Base-by-base conservation (phyloP, 2,888 invertebrate genomes). In the Drosophila ustulata region DNA sequence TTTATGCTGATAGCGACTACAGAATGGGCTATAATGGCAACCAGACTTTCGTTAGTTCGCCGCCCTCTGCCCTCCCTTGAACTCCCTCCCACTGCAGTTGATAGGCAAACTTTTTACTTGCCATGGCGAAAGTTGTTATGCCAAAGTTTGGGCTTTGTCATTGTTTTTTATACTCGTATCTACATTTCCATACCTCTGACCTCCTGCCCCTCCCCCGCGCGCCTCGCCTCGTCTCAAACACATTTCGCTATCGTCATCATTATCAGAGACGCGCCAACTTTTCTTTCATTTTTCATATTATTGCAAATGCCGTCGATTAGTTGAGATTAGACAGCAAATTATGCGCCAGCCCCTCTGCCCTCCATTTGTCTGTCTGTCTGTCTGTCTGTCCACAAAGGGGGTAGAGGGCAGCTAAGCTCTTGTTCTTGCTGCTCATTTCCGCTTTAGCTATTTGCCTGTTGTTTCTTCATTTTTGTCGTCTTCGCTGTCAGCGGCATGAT, bases 241-340 rank as follows among this genome's bases (percentile, higher is more conserved):
- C 59, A 68, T 75, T 85, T 69, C 47, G 56, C 71, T 69, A 81
- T 81, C 76, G 82, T 83, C 88, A 86, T 87, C 89, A 87, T 78
- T 79, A 87, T 81, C 84, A 76, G 88, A 53, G 65, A 71, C 65
- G 83, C 66, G 83, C 66, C 58, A 82, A 85, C 52, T 84, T 89
- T 73, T 64, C 78, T 68, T 74, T 74, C 80, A 87, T 89, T 87
- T 82, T 79, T 88, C 86, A 88, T 82, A 82, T 80, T 79, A 86
- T 85, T 75, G 81, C 89, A 85, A 89, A 86, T 88, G 86, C 81
- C 70, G 80, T 86, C 89, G 86, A 86, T 86, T 86, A 86, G 86
- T 77, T 80, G 79, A 79, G 88, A 86, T 86, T 86, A 86, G 82
- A 80, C 56, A 79, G 86, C 86, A 81, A 88, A 88, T 89, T 88